Base-by-base conservation (phyloP, 2,888 invertebrate species). In the Chelonus formosanus region DNA sequence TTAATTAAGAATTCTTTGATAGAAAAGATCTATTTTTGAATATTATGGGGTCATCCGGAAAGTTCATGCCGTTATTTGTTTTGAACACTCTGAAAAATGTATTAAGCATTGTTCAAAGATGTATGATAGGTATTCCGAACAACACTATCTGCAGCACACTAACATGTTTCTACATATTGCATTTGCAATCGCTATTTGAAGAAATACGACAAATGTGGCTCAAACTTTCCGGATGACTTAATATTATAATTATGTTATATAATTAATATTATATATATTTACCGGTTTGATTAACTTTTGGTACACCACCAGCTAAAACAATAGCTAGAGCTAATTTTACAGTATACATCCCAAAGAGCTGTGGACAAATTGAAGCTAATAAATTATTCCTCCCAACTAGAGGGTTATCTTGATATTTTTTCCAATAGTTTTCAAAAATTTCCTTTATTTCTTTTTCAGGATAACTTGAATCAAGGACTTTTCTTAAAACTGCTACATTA, bases 301-400 rank as follows among this genome's bases (percentile, higher is more conserved):
- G 74, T 62, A 86, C 85, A 34, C 91, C 91, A 35, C 90, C 90
- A 35, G 88, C 87, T 8, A 87, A 79, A 8, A 86, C 90, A 32
- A 96, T 85, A 32, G 92, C 89, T 7, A 95, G 85, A n/a, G 95
- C 94, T 66, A 96, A 84, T 86, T 97, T 96, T 0, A 95, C 92
- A 62, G 92, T 85, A 82, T 94, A 93, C 76, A 96, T 87, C n/a
- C 96, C 96, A 83, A 92, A 95, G 3, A 96, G 89, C 91, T 93
- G 90, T n/a, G 96, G 94, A 84, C 93, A 94, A 70, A 96, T 89
- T 60, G 93, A 92, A 65, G 90, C 87, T 48, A 96, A 80, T 74
- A 96, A 94, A 70, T 89, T 86, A 83, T 96, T 92, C 70, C 96
- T 87, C 0, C 91, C 95, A 67, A 87, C 86, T 70, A 96, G 84